Evolutionary conservation across 2,888 invertebrate species (phyloP), one percentile per base, ranked within the genome.

Genomic region (Orthosia gothica): DNA sequence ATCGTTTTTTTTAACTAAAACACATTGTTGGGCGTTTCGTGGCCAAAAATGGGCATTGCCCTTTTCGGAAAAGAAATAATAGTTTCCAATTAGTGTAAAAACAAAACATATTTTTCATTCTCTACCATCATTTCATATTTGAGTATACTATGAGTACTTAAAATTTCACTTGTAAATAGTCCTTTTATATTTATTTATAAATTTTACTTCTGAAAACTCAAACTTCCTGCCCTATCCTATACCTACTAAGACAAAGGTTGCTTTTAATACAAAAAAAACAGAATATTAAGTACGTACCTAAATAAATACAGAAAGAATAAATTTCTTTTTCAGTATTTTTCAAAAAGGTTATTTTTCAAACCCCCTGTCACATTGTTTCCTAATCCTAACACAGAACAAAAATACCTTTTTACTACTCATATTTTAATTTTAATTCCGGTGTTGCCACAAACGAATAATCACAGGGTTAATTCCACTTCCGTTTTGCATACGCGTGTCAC

Each of bases 391-490:
- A 68, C 26, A 73, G 70, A 73, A 59, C 32, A 82, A 68, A 78
- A 73, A 62, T 32, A 62, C 7, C 15, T 18, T 70, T 54, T 59
- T 45, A 55, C n/a, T 49, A 13, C 11, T 26, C 26, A 49, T 58
- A 47, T 81, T 71, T 68, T 71, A 18, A 58, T 83, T 78, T 49
- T 67, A 59, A 81, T 65, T 71, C 76, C 78, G 77, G 82, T 81
- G 83, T 82, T 40, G 65, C 67, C 58, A 73, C 76, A 74, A 66
- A 85, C 59, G 68, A 79, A 71, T 81, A 81, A 82, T 71, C 59
- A 81, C 70, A 50, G 64, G 58, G 61, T 65, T 83, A 81, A 74
- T 78, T 66, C 55, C 52, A 59, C 69, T 79, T 85, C 76, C 83
- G 67, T 79, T 74, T 70, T 67, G 61, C 76, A 73, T 59, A 75